Conservation (phyloP, 2,888 invertebrate species). For the Gandaritis pyraliata region DNA sequence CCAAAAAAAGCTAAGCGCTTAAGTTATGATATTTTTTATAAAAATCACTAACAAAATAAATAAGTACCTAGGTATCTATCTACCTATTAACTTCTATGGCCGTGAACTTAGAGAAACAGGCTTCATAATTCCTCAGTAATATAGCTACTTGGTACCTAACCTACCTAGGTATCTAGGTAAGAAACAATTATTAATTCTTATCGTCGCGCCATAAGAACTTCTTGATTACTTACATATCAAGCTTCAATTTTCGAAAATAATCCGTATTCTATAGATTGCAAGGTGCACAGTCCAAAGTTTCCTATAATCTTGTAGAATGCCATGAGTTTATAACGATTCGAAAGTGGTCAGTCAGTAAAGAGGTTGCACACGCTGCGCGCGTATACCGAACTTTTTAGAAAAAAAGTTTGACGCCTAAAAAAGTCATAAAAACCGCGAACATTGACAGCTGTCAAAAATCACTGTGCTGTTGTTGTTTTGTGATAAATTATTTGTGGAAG, state of each 20-base stretch:
- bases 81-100: too few relatives aligned
- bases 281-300: slow-evolving; percentile 20
- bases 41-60: too few relatives aligned
- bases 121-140: background rate
- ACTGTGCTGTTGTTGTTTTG: slow-evolving; percentile 22
- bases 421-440: slow-evolving; percentile 37
- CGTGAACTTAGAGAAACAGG: background rate
- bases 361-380: slow-evolving; percentile 31
- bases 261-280: slow-evolving; percentile 17
- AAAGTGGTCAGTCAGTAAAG: slow-evolving; percentile 37
- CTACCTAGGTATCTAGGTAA: background rate
- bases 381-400: slow-evolving; percentile 27
- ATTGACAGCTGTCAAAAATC: slow-evolving; percentile 35
- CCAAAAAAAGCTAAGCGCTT: too few relatives aligned
- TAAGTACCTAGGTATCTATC: too few relatives aligned
- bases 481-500: slow-evolving; percentile 16
- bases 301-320: slow-evolving; percentile 16
- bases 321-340: slow-evolving; percentile 16
- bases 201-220: slow-evolving; percentile 13
- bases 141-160: background rate
- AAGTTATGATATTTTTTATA: too few relatives aligned
- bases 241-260: slow-evolving; percentile 9
- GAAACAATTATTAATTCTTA: slow-evolving; percentile 10
- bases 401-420: slow-evolving; percentile 25
- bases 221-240: slow-evolving; percentile 8